Evolutionary conservation across 2,888 invertebrate species (phyloP).

Genomic region (Drosophila nr. medialis): DNA sequence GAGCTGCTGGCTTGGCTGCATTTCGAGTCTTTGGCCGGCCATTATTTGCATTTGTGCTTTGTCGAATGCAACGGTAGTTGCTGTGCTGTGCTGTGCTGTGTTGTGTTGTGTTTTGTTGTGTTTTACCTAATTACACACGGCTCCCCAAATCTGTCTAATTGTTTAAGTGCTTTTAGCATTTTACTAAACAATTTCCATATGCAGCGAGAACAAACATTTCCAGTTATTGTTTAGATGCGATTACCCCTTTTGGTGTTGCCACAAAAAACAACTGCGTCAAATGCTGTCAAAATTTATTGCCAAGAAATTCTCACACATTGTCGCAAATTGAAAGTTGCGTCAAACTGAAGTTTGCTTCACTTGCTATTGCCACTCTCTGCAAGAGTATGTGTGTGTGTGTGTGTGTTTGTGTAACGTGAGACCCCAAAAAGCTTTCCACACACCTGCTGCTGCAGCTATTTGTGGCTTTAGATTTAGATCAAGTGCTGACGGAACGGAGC

Average conservation of each 20-base stretch:
- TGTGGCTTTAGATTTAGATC: constrained; percentile 47
- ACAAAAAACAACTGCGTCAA: constrained; percentile 48
- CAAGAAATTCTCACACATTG: constrained; percentile 76
- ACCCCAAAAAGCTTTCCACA: constrained; percentile 37
- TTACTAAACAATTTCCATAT: constrained; percentile 71
- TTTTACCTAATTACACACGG: constrained; percentile 75
- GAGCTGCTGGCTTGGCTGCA: constrained; percentile 31
- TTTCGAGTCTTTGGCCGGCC: constrained; percentile 31
- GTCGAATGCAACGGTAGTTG: constrained; percentile 64
- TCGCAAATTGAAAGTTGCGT: constrained; percentile 67
- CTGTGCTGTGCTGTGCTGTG: constrained; percentile 52
- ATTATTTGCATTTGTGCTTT: constrained; percentile 68
- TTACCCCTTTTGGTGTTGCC: constrained; percentile 21
- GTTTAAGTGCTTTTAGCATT: constrained; percentile 78
- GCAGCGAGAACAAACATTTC: constrained; percentile 38
- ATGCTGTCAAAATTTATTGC: constrained; percentile 73
- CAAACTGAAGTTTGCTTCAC: constrained; percentile 26
- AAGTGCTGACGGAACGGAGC: constrained; percentile 21
- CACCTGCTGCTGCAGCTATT: constrained; percentile 49
- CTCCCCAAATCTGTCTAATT: constrained; percentile 64
- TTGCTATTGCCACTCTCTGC: constrained; percentile 15
- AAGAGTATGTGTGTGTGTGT: constrained; percentile 50
- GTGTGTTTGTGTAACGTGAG: constrained; percentile 72
- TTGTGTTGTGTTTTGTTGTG: constrained; percentile 66
- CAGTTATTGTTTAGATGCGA: constrained; percentile 50